Evolutionary conservation across 2,113 vertebrate species (phyloP).

Genomic region (Centropus unirufus): DNA sequence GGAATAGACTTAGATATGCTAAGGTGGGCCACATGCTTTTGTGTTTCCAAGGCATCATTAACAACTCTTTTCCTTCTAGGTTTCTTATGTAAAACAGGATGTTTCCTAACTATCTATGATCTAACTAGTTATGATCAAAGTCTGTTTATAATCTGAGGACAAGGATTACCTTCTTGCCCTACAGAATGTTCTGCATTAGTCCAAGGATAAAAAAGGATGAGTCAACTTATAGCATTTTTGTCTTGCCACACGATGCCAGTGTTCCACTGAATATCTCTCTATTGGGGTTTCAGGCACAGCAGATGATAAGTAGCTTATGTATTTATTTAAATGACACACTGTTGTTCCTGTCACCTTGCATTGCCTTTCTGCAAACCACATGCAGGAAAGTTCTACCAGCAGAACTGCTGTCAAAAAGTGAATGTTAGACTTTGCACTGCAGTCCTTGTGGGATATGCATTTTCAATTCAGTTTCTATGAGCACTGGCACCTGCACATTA

Average conservation of each 20-base stretch:
- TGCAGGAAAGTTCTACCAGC: background rate
- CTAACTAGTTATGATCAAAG: background rate
- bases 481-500: slow-evolving; percentile 59
- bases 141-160: background rate
- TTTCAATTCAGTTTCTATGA: slow-evolving; percentile 16
- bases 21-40: background rate
- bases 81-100: background rate
- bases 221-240: background rate
- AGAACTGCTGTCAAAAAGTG: background rate
- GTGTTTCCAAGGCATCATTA: background rate
- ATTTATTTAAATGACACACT: background rate
- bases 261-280: slow-evolving; percentile 7
- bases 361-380: background rate
- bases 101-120: background rate
- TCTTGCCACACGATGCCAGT: background rate
- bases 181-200: background rate
- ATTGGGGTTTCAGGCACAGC: background rate
- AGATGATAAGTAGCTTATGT: background rate
- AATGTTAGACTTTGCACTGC: background rate
- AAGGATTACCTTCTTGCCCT: background rate
- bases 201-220: background rate
- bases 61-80: background rate
- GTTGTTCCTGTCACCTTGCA: background rate
- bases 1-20: background rate
- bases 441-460: background rate